These are phyloP conservation scores for Phalacrocorax brasilianus DNA, from an alignment of 2,113 vertebrate genomes.

Conservation along the genomic window DNA sequence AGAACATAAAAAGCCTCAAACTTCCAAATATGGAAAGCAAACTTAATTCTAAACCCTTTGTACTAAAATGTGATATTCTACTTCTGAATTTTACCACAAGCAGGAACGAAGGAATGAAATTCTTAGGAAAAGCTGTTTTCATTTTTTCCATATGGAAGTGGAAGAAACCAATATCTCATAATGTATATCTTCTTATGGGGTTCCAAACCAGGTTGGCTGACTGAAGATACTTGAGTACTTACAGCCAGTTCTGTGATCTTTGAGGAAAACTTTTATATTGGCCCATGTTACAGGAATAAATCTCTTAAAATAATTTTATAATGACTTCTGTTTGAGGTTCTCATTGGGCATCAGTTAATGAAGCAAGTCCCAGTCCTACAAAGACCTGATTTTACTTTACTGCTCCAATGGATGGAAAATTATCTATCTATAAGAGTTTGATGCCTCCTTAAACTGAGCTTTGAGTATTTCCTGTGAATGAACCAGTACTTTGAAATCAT, in stretches of 20 bases:
- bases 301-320: neutral
- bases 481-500: neutral
- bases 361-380: neutral
- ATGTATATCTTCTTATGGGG: neutral
- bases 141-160: neutral
- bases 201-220: neutral
- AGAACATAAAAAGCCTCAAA: neutral
- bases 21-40: neutral
- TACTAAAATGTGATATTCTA: neutral
- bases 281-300: neutral
- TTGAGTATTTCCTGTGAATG: neutral
- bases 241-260: neutral
- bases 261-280: neutral
- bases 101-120: neutral
- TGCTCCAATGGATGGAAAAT: neutral
- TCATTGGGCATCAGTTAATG: neutral
- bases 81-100: neutral
- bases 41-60: neutral
- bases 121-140: neutral
- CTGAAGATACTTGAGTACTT: neutral
- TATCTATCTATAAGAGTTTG: neutral
- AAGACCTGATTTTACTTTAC: neutral
- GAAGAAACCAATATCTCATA: neutral
- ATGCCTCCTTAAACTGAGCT: neutral
- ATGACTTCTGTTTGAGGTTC: neutral